phyloP scores from a whole-genome alignment of 2,113 vertebrate genomes.

The Podarcis raffonei region DNA sequence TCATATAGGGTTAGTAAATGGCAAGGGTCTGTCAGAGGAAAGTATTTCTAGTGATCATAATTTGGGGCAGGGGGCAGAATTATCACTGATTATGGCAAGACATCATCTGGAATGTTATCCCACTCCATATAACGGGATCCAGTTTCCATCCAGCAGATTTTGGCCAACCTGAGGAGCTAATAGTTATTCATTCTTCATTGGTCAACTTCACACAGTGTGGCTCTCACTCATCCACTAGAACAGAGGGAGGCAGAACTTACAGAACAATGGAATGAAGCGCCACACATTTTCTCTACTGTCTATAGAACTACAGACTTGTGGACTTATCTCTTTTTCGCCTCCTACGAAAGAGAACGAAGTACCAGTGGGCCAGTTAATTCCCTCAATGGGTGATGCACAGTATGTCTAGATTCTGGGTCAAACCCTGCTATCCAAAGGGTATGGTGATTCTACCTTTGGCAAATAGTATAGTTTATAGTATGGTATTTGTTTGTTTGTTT shows the following conservation, averaged over 20 bases:
- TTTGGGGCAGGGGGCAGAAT: background rate
- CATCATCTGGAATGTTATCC: background rate
- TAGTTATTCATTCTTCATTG: background rate
- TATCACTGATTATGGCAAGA: background rate
- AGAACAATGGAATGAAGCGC: background rate
- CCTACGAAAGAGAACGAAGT: background rate
- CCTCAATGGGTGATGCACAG: background rate
- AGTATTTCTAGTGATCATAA: background rate
- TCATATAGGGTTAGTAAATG: background rate
- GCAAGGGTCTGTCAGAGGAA: background rate
- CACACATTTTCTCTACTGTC: no score
- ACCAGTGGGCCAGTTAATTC: background rate
- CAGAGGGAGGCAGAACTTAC: background rate
- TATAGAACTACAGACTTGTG: background rate
- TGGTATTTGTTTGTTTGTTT: no score
- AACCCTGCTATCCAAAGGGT: background rate
- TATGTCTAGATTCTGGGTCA: background rate
- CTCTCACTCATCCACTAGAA: background rate
- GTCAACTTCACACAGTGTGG: background rate
- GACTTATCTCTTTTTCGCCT: background rate
- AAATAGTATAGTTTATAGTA: background rate
- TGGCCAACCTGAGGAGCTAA: background rate
- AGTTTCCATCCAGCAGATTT: background rate
- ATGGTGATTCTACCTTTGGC: background rate
- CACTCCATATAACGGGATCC: background rate